Evolutionary conservation across 2,888 invertebrate species (phyloP).

Genomic region (Noctuana brunneofusca): DNA sequence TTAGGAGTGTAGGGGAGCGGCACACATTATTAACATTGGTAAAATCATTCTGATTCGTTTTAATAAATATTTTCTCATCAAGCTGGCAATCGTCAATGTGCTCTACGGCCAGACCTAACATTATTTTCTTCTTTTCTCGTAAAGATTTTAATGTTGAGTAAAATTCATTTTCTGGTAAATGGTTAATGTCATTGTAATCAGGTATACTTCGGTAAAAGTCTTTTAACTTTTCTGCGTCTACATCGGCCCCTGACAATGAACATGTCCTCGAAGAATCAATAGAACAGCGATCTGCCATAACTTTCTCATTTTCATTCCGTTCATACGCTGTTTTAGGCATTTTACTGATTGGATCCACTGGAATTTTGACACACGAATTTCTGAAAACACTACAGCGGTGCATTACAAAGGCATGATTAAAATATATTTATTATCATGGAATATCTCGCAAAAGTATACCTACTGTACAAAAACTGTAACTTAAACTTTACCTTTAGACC

Average conservation of each 20-base stretch:
- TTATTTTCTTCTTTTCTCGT: slow-evolving; percentile 84
- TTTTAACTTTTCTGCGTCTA: slow-evolving; percentile 84
- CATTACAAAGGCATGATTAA: slow-evolving; percentile 50
- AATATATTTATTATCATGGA: background rate
- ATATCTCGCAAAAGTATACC: background rate
- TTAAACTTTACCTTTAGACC: background rate
- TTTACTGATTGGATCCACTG: slow-evolving; percentile 87
- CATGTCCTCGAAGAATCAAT: slow-evolving; percentile 63
- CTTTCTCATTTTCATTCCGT: slow-evolving; percentile 74
- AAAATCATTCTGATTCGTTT: slow-evolving; percentile 41
- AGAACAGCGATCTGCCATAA: slow-evolving; percentile 63
- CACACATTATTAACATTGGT: slow-evolving; percentile 37
- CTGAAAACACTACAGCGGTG: slow-evolving; percentile 86
- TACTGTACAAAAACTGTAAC: background rate
- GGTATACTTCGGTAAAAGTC: slow-evolving; percentile 91
- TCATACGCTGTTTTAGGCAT: slow-evolving; percentile 88
- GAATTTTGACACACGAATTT: slow-evolving; percentile 88
- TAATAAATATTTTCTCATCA: slow-evolving; percentile 37
- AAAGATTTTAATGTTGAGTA: slow-evolving; percentile 86
- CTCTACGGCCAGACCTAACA: slow-evolving; percentile 65
- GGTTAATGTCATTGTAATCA: slow-evolving; percentile 90
- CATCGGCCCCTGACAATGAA: slow-evolving; percentile 58
- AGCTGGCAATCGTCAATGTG: slow-evolving; percentile 55
- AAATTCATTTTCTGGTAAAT: slow-evolving; percentile 89
- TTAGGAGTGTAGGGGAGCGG: slow-evolving; percentile 5